phyloP scores from a whole-genome alignment of 2,113 vertebrate genomes.

The Chloebia gouldiae region DNA sequence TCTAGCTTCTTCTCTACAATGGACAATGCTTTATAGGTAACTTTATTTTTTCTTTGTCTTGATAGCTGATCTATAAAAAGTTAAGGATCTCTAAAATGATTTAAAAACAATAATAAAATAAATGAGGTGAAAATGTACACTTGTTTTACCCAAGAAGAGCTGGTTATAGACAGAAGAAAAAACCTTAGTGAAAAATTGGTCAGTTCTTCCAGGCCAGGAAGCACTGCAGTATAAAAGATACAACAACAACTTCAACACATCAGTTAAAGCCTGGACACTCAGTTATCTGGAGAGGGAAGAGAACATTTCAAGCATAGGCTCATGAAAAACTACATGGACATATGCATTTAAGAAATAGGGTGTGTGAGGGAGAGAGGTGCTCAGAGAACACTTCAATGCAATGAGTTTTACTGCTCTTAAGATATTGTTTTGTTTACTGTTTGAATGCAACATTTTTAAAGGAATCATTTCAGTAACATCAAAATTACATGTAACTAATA shows the following conservation, averaged over 20 bases:
- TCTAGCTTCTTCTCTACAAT: not conserved
- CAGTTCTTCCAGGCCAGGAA: not conserved
- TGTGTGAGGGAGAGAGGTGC: fast-evolving
- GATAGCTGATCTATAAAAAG: not conserved
- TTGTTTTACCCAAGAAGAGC: not conserved
- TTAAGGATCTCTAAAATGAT: not conserved
- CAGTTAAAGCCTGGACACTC: not conserved
- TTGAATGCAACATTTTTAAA: not conserved
- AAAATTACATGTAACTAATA: not conserved
- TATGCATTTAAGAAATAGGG: fast-evolving
- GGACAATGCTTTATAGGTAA: not conserved
- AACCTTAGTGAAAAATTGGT: not conserved
- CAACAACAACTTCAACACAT: not conserved
- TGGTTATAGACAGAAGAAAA: not conserved
- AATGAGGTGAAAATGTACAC: not conserved
- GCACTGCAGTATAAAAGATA: not conserved
- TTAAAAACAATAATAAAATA: not conserved
- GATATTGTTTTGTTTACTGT: not conserved
- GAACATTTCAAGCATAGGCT: not conserved
- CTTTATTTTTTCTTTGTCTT: not conserved
- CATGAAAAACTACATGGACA: not conserved
- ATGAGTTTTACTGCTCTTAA: not conserved
- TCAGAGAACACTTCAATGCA: not conserved
- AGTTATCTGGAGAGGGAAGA: not conserved
- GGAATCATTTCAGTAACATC: not conserved